Base-by-base conservation (phyloP, 2,797 vertebrate genomes). In the Clarias platycephalus region DNA sequence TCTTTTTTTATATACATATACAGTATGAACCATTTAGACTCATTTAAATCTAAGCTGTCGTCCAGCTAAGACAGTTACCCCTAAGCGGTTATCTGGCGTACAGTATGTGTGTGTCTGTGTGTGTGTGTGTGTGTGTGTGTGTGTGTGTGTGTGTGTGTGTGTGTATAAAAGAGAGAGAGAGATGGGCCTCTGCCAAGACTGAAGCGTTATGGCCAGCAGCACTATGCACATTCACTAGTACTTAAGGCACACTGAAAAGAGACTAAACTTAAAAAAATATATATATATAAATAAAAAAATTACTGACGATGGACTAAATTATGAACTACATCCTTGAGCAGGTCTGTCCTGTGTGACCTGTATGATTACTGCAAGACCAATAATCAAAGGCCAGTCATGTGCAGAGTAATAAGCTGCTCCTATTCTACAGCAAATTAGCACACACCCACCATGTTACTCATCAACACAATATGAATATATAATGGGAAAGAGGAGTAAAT, bases 31-130 rank as follows among this genome's bases (percentile, higher is more conserved):
- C 13, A 44, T n/a, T 15, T 15, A 44, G 0, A 13, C 26, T 18
- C 37, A 60, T 62, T 37, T 16, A 15, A 64, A 79, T 53, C 49
- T 13, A 53, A 53, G 49, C 12, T 53, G 49, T 53, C 49, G 63
- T 79, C 76, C 22, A 74, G 18, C 13, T 18, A n/a, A 63, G 24
- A 79, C 58, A 16, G 57, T 40, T 62, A 62, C 58, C 76, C 76
- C 34, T 7, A 78, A 31, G 22, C 37, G 22, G 57, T 62, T 78
- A 78, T 62, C 28, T 37, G 28, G 57, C 57, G 40, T 62, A 6
- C 1, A 37, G 37, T 49, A 18, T 24, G 20, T 24, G 49, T 31
- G 26, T 9, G 72, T 57, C 26, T 28, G 72, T 4, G 40, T 49
- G 66, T 37, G 18, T 40, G 66, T 37, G 66, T 68, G 66, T 68